Percentiles rank a stretch among this genome's conserved stretches.
These are phyloP conservation scores for Corythucha ciliata DNA, from an alignment of 2,888 invertebrate genomes.

Conservation along the genomic window DNA sequence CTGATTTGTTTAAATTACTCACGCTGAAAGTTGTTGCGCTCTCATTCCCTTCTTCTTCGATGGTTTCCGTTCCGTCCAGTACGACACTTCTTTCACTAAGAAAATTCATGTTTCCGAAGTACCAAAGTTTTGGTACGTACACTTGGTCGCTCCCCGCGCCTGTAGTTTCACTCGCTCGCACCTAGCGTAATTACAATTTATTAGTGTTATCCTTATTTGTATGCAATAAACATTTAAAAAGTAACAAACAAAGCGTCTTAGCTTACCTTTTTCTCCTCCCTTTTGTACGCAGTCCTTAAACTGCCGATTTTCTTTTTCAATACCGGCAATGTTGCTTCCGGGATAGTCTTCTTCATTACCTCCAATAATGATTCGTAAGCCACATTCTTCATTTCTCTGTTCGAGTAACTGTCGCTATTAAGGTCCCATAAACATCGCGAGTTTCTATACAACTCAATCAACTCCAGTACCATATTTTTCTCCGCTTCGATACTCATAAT, in stretches of 20 bases:
- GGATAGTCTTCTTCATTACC: background rate
- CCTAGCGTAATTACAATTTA: no score
- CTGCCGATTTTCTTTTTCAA: background rate
- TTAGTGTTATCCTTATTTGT: no score
- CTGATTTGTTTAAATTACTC: no score
- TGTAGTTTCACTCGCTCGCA: no score
- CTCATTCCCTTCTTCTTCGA: no score
- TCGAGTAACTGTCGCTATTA: background rate
- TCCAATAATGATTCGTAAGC: background rate
- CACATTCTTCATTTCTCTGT: background rate
- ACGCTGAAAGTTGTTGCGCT: no score
- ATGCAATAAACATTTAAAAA: no score
- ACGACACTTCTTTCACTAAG: background rate
- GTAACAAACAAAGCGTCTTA: no score
- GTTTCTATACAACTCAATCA: background rate
- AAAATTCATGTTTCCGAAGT: background rate
- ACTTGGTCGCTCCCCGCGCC: no score
- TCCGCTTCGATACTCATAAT: no score
- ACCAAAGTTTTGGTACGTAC: background rate
- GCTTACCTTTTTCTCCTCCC: slow-evolving; percentile 1
- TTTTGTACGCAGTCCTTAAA: background rate
- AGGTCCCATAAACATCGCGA: background rate
- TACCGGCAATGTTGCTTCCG: background rate
- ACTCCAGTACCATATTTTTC: no score
- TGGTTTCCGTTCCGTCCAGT: background rate